phyloP scores from a whole-genome alignment of 2,797 vertebrate genomes.

The Spinus pinus region DNA sequence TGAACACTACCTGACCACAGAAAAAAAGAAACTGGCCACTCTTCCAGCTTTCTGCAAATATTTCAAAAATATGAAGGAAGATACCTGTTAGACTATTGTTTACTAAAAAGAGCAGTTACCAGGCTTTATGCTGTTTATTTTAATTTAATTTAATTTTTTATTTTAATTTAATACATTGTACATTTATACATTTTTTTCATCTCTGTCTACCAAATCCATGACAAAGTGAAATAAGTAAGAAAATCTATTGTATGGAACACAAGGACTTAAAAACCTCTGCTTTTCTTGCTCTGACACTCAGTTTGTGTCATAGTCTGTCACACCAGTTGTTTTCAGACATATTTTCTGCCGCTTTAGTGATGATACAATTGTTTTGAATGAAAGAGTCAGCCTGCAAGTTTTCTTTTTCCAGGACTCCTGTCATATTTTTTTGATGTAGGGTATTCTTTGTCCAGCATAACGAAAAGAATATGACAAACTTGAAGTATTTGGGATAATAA shows the following conservation, averaged over 20 bases:
- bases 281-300: conserved; percentile 44
- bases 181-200: neutral
- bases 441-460: conserved; percentile 14
- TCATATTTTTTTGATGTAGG: neutral
- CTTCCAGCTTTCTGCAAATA: neutral
- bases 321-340: conserved; percentile 62
- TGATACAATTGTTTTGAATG: conserved; percentile 40
- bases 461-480: neutral
- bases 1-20: neutral
- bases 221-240: conserved; percentile 49
- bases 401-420: neutral
- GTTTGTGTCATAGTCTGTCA: conserved; percentile 50
- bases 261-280: conserved; percentile 43
- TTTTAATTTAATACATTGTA: neutral
- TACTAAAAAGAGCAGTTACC: neutral
- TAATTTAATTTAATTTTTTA: neutral
- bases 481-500: conserved; percentile 34
- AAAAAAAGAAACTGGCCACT: neutral
- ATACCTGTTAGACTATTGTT: neutral
- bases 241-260: conserved; percentile 48
- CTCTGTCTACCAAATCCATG: conserved; percentile 18
- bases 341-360: conserved; percentile 45
- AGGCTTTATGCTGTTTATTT: neutral
- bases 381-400: neutral
- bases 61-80: neutral